A percentile compares a stretch with the other conserved stretches of the same genome.
These are phyloP conservation scores for Zosterops hypoxanthus DNA, from an alignment of 2,113 vertebrate species.

Conservation along the genomic window DNA sequence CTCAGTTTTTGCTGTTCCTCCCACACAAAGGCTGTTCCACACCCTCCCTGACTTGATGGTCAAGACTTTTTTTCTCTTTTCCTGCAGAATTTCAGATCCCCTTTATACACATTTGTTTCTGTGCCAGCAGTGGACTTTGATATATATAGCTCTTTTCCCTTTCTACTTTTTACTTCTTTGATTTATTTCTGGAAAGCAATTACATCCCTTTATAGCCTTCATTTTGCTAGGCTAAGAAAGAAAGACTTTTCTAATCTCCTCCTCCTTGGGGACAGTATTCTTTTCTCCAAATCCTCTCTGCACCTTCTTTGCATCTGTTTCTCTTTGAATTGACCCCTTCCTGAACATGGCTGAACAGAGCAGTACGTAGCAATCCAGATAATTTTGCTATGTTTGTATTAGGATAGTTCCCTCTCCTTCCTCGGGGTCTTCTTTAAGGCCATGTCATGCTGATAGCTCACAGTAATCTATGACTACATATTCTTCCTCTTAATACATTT, in stretches of 20 bases:
- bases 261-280: neutral
- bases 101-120: neutral
- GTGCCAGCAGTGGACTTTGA: neutral
- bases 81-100: neutral
- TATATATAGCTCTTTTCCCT: neutral
- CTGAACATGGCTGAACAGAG: neutral
- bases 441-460: neutral
- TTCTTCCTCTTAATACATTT: neutral
- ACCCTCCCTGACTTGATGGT: neutral
- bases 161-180: neutral
- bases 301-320: neutral
- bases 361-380: neutral
- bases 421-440: neutral
- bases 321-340: neutral
- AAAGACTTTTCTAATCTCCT: neutral
- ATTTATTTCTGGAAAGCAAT: neutral
- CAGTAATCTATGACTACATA: neutral
- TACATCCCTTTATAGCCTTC: neutral
- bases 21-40: neutral
- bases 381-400: neutral
- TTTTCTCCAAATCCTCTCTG: neutral
- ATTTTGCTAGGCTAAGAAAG: neutral
- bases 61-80: neutral
- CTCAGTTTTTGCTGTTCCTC: conserved; percentile 24
- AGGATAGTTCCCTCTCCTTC: neutral